Conservation (phyloP, 2,113 vertebrate genomes). For the Empidonax alnorum region DNA sequence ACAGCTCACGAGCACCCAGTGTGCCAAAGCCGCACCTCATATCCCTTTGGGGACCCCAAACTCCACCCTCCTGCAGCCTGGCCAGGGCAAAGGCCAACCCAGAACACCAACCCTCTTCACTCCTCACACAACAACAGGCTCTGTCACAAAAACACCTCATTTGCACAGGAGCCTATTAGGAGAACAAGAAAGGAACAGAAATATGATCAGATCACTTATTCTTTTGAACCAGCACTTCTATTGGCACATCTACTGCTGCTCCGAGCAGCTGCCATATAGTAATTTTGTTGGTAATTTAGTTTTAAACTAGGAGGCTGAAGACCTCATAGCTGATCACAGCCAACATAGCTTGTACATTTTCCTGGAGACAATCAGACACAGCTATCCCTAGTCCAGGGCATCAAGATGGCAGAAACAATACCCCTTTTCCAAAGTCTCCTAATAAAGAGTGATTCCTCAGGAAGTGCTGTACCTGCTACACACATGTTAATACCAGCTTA, state of each 20-base stretch:
- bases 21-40: not conserved
- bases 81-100: not conserved
- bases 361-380: not conserved
- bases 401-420: not conserved
- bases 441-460: slow-evolving; percentile 16
- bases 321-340: not conserved
- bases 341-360: not conserved
- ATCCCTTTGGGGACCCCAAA: not conserved
- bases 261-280: not conserved
- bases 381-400: not conserved
- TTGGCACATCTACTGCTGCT: not conserved
- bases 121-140: not conserved
- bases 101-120: not conserved
- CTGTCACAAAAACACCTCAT: not conserved
- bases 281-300: not conserved
- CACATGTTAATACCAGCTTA: slow-evolving; percentile 48
- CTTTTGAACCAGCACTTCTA: not conserved
- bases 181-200: not conserved
- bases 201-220: not conserved
- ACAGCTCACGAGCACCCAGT: not conserved
- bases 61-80: not conserved
- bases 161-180: not conserved
- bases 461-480: slow-evolving; percentile 28
- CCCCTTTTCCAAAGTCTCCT: not conserved
- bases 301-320: not conserved